These are phyloP conservation scores for Pterocles orientalis DNA, from an alignment of 2,113 vertebrate species.

Conservation along the genomic window DNA sequence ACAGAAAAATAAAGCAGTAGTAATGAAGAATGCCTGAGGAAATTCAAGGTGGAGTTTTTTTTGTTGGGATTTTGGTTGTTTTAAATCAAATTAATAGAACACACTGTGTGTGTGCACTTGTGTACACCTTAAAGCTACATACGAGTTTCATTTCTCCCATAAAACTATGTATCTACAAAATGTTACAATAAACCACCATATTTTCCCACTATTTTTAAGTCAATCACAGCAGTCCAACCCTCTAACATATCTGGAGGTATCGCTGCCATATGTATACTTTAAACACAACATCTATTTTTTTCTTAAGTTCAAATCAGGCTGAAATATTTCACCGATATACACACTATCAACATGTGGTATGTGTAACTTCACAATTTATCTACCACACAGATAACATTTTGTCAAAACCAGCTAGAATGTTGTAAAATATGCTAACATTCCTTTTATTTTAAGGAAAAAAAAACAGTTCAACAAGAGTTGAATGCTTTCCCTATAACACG, in stretches of 20 bases:
- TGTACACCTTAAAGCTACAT: not conserved
- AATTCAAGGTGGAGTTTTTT: not conserved
- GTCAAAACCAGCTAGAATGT: not conserved
- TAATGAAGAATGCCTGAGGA: not conserved
- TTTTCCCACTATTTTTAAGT: not conserved
- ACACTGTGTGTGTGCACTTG: not conserved
- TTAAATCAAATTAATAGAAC: not conserved
- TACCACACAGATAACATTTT: not conserved
- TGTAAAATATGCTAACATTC: not conserved
- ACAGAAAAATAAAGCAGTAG: not conserved
- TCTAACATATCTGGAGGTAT: not conserved
- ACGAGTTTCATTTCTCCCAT: not conserved
- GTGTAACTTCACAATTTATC: not conserved
- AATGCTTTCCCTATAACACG: not conserved
- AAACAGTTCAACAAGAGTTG: not conserved
- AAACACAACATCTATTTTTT: not conserved
- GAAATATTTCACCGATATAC: not conserved
- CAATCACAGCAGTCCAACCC: not conserved
- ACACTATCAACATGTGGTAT: not conserved
- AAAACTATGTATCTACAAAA: not conserved
- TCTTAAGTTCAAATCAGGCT: not conserved
- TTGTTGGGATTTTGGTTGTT: not conserved
- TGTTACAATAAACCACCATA: not conserved
- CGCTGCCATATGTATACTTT: not conserved
- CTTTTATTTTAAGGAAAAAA: not conserved